Base-by-base conservation (phyloP, 2,113 vertebrate species). In the Uropsilus gracilis region DNA sequence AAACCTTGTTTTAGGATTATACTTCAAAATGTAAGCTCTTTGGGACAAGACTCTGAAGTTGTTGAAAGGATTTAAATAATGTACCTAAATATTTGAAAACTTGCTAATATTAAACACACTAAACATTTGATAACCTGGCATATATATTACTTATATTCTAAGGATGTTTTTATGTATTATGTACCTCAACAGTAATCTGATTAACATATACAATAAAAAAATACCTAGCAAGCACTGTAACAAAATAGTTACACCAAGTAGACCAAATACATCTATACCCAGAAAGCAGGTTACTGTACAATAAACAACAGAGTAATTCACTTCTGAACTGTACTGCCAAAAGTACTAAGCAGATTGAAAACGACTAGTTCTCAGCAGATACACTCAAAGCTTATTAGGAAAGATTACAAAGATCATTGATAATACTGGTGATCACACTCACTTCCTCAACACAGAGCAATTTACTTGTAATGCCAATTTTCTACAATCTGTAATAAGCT, bases 21-120 rank as follows among this genome's bases (percentile, higher is more conserved):
- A 14, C 12, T 57, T 68, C 81, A 66, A 88, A 92, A 87, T 61
- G 39, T 77, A 93, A 91, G 24, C 24, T 89, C 57, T 80, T 50
- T 86, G 30, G 24, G 42, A 26, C 30, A 95, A 39, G 48, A 34
- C 66, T 85, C 14, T 92, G 32, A 22, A 88, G 22, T 4, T 91
- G 30, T 28, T 77, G 11, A 78, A 87, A 94, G 42, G 84, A 96
- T 59, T 66, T 66, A 59, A 8, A 80, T 22, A 77, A 18, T 37
- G 28, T 46, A 61, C 34, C 32, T 80, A 69, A 94, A 80, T 39
- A 89, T 59, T 30, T 68, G 1, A 85, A 86, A 2, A 53, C 42
- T 64, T 57, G 6, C 48, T 42, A 84, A 50, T 64, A 80, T n/a
- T 84, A 84, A 91, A 64, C 39, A 78, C 8, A 72, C 30, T 53